Percentiles rank a stretch among this genome's conserved stretches.
These are phyloP conservation scores for Phoenicopterus ruber DNA, from an alignment of 2,113 vertebrate species.

Conservation along the genomic window DNA sequence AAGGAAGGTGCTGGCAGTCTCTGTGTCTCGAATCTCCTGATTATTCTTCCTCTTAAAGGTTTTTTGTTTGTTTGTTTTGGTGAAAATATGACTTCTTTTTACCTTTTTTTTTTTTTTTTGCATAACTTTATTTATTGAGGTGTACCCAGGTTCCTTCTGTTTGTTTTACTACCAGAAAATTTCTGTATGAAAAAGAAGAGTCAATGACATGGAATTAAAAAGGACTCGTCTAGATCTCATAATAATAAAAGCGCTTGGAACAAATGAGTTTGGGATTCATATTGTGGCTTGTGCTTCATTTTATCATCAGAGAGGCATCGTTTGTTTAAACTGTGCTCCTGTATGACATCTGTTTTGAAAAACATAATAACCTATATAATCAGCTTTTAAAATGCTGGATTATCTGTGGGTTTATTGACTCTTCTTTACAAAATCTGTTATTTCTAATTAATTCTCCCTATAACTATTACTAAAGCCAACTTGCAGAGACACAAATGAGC, in stretches of 20 bases:
- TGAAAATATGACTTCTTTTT: not conserved
- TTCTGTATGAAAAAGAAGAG: not conserved
- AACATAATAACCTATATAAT: conserved; percentile 62
- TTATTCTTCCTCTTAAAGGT: not conserved
- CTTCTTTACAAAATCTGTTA: conserved; percentile 49
- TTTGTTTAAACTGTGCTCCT: conserved; percentile 48
- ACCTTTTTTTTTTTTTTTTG: not conserved
- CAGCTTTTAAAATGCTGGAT: conserved; percentile 60
- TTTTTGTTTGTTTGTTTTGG: not conserved
- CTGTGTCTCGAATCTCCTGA: not conserved
- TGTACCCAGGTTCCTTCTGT: not conserved
- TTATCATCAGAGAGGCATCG: not conserved
- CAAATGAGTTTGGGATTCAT: conserved; percentile 19
- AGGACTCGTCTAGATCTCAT: conserved; percentile 1
- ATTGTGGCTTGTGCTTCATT: not conserved
- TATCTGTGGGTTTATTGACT: conserved; percentile 54
- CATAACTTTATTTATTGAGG: not conserved
- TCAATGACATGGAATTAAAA: not conserved
- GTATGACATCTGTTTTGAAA: conserved; percentile 57
- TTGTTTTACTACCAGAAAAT: not conserved
- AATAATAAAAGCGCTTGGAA: not conserved
- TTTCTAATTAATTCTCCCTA: conserved; percentile 55
- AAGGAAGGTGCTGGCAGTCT: not conserved
- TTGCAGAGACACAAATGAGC: conserved; percentile 16
- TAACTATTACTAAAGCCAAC: conserved; percentile 24